These are phyloP conservation scores for Argyrosomus japonicus DNA, from an alignment of 2,113 vertebrate genomes.

Conservation along the genomic window DNA sequence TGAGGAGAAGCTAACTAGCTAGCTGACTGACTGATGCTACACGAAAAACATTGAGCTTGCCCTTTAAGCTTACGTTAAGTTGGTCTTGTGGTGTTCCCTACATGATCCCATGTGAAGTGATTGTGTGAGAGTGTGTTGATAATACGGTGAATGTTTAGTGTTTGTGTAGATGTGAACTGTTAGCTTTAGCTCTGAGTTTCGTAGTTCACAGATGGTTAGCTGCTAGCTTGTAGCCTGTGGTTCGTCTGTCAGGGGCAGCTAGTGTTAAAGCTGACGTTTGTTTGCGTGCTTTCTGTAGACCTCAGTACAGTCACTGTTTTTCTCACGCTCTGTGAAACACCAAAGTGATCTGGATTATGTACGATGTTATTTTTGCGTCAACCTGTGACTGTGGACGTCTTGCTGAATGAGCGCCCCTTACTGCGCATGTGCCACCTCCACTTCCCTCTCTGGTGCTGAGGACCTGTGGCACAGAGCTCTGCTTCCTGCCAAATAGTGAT, in stretches of 20 bases:
- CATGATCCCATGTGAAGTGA: background rate
- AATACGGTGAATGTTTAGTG: too few species aligned
- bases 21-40: constrained; percentile 40
- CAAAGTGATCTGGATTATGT: background rate
- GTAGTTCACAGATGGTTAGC: constrained; percentile 20
- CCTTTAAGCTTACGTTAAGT: background rate
- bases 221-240: constrained; percentile 20
- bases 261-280: background rate
- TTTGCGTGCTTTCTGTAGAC: background rate
- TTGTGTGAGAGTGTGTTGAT: background rate
- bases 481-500: constrained; percentile 72
- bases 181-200: constrained; percentile 30
- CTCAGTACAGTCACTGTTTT: too few species aligned
- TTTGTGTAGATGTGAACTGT: too few species aligned
- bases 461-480: constrained; percentile 37
- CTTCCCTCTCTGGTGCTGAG: background rate
- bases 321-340: background rate
- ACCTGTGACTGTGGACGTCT: constrained; percentile 42
- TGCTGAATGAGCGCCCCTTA: constrained; percentile 40
- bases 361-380: constrained; percentile 22
- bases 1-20: constrained; percentile 45
- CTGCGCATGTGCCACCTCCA: constrained; percentile 47
- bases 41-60: background rate
- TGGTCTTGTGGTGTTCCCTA: background rate
- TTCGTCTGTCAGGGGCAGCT: background rate